A percentile compares a stretch with the other conserved stretches of the same genome.
phyloP scores from a whole-genome alignment of 1,140 invertebrate genomes.

The Psilanteris sp. region DNA sequence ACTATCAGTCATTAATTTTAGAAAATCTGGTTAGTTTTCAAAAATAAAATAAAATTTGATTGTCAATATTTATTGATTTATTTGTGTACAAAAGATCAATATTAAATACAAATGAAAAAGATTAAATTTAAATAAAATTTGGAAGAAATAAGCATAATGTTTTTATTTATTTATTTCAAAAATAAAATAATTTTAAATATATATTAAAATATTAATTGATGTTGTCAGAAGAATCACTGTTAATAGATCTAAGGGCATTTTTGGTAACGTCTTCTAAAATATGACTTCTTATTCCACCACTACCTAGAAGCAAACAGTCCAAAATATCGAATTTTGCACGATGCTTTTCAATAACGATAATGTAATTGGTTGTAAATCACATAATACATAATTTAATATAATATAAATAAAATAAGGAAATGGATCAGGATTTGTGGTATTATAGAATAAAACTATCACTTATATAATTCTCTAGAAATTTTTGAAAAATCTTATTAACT shows the following conservation, averaged over 20 bases:
- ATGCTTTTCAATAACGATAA: background rate
- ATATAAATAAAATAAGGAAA: conserved; percentile 5
- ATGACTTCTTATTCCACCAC: conserved; percentile 33
- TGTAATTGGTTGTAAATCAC: conserved; percentile 1
- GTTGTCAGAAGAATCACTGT: conserved; percentile 14
- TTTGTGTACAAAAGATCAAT: too few relatives aligned
- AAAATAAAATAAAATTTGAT: too few relatives aligned
- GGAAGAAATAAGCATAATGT: too few relatives aligned
- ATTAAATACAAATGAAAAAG: too few relatives aligned
- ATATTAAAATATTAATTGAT: conserved; percentile 1
- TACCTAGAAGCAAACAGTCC: conserved; percentile 61
- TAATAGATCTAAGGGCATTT: conserved; percentile 26
- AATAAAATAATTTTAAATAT: conserved; percentile 19
- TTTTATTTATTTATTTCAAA: conserved; percentile 23
- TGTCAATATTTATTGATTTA: too few relatives aligned
- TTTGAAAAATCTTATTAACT: conserved; percentile 56
- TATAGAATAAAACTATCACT: conserved; percentile 23
- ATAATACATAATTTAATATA: background rate
- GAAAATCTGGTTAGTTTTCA: too few relatives aligned
- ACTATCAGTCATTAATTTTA: too few relatives aligned
- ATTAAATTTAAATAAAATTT: too few relatives aligned
- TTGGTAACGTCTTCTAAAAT: conserved; percentile 23
- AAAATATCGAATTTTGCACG: conserved; percentile 23
- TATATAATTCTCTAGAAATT: conserved; percentile 57
- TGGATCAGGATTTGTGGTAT: conserved; percentile 23